Conservation (phyloP, 2,888 invertebrate genomes). For the Cryptophagus acutangulus region DNA sequence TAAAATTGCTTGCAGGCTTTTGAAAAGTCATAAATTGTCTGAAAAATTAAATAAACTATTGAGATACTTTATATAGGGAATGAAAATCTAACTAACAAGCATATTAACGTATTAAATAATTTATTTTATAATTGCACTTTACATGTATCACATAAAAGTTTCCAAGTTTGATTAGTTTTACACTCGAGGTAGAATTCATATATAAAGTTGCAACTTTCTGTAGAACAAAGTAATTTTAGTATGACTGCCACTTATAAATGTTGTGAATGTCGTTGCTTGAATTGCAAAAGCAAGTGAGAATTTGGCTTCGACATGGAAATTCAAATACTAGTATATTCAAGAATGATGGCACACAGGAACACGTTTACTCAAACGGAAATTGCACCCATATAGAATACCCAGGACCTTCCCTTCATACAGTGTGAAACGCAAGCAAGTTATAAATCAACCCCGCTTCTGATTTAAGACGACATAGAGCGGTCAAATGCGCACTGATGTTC, state of each 20-base stretch:
- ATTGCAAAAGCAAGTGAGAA: conserved; percentile 9
- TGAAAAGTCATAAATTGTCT: too few species aligned
- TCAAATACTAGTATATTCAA: conserved; percentile 30
- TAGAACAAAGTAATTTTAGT: conserved; percentile 13
- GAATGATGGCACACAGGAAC: conserved; percentile 28
- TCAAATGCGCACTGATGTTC: too few species aligned
- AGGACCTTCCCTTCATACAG: conserved; percentile 7
- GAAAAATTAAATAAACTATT: too few species aligned
- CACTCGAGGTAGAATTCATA: too few species aligned
- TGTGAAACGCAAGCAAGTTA: conserved; percentile 35
- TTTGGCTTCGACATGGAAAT: conserved; percentile 20
- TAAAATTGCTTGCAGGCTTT: too few species aligned
- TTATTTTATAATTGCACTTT: too few species aligned
- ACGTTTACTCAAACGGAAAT: conserved; percentile 33
- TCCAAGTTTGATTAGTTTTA: conserved; percentile 10
- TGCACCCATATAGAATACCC: conserved; percentile 34
- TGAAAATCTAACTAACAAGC: too few species aligned
- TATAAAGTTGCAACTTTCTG: conserved; percentile 5
- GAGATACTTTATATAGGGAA: too few species aligned
- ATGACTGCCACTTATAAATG: conserved; percentile 11
- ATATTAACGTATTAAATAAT: too few species aligned
- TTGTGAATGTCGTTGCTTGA: conserved; percentile 11
- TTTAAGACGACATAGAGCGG: too few species aligned
- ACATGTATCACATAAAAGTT: too few species aligned
- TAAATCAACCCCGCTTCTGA: too few species aligned